A percentile compares a stretch with the other conserved stretches of the same genome.
Conservation (phyloP, 2,797 vertebrate genomes). For the Pelochelys cantorii region DNA sequence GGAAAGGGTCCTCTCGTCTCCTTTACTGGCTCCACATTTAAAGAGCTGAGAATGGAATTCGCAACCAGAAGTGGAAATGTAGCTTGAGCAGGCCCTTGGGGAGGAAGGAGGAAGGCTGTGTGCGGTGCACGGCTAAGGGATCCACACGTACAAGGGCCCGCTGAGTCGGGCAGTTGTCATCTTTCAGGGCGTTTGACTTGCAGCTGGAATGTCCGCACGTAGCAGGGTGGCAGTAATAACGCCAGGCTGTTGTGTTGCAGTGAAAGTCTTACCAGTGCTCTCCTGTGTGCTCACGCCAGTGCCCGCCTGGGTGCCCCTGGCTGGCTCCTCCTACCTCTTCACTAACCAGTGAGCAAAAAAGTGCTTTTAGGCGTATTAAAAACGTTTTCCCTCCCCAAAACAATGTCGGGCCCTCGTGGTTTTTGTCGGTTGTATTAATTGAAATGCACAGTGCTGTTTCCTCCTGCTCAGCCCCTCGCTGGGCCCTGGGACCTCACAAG, state of each 20-base stretch:
- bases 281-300: neutral
- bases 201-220: neutral
- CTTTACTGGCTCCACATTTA: slow-evolving; percentile 41
- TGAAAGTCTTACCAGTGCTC: neutral
- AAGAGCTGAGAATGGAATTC: slow-evolving; percentile 42
- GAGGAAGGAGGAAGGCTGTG: fast-evolving
- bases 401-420: slow-evolving; percentile 75
- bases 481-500: slow-evolving; percentile 37
- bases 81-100: slow-evolving; percentile 3
- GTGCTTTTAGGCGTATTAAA: slow-evolving; percentile 39
- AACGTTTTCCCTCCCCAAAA: slow-evolving; percentile 68
- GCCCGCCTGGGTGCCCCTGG: slow-evolving; percentile 8
- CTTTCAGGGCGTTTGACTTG: neutral
- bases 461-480: slow-evolving; percentile 69
- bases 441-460: slow-evolving; percentile 79
- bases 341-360: slow-evolving; percentile 44
- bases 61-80: neutral
- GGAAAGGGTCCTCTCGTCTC: slow-evolving; percentile 18
- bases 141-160: fast-evolving
- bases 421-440: slow-evolving; percentile 74
- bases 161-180: neutral
- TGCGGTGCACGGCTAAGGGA: neutral
- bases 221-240: neutral
- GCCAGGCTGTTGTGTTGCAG: neutral
- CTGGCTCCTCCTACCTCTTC: slow-evolving; percentile 23